These are phyloP conservation scores for Anisognathus igniventris DNA, from an alignment of 2,797 vertebrate genomes.

Conservation along the genomic window DNA sequence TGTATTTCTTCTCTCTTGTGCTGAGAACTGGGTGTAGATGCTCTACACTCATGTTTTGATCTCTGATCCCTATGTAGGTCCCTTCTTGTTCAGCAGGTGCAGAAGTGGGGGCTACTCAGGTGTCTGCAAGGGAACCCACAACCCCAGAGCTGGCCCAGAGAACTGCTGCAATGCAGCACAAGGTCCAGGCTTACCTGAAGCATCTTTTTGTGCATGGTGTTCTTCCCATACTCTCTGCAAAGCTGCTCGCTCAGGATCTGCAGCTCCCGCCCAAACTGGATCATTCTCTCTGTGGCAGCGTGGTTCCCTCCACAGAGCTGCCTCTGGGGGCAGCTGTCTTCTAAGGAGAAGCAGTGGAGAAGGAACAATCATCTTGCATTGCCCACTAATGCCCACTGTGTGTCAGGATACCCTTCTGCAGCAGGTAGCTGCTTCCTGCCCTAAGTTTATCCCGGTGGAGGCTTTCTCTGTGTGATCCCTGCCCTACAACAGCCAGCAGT, in stretches of 20 bases:
- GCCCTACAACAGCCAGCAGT: neutral
- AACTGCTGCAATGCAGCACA: neutral
- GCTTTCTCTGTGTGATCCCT: neutral
- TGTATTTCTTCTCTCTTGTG: neutral
- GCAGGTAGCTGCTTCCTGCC: neutral
- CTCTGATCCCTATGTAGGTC: neutral
- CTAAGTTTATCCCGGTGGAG: neutral
- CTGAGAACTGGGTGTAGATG: neutral
- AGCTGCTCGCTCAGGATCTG: conserved; percentile 93
- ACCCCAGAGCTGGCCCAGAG: neutral
- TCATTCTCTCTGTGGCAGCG: conserved; percentile 95
- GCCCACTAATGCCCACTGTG: neutral
- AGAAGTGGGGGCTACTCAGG: neutral
- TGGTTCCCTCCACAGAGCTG: conserved; percentile 95
- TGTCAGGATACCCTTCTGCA: neutral
- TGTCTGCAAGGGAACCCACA: neutral
- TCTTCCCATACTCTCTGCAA: conserved; percentile 91
- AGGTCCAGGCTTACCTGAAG: conserved; percentile 82
- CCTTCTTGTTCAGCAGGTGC: neutral
- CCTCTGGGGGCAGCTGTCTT: conserved; percentile 85
- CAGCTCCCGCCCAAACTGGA: conserved; percentile 95
- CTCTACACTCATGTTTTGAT: neutral
- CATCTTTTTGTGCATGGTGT: conserved; percentile 92
- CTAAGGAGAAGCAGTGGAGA: conserved; percentile 61
- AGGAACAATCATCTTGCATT: neutral